phyloP scores from a whole-genome alignment of 2,113 vertebrate species.

The Verasper variegatus region DNA sequence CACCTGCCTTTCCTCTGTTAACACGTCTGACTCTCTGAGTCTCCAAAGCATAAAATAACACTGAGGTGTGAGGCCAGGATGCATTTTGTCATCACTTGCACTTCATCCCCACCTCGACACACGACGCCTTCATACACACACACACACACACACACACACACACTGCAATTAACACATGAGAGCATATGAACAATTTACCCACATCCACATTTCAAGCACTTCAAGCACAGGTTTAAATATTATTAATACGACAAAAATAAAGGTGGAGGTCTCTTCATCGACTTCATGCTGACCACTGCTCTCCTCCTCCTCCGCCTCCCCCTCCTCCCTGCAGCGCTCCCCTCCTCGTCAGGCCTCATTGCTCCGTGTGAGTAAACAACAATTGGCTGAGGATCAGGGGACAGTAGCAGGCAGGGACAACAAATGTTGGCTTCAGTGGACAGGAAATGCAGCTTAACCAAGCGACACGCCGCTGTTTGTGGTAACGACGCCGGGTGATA shows the following conservation, averaged over 20 bases:
- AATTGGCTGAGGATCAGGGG: conserved; percentile 58
- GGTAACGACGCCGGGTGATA: conserved; percentile 51
- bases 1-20: conserved; percentile 77
- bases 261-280: neutral
- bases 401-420: conserved; percentile 55
- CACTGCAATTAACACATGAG: conserved; percentile 19
- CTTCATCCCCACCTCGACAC: conserved; percentile 33
- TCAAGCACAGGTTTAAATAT: neutral
- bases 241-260: conserved; percentile 12
- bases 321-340: neutral
- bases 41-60: conserved; percentile 69
- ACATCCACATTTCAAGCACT: neutral
- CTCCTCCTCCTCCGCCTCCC: conserved; percentile 24
- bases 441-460: conserved; percentile 69
- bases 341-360: conserved; percentile 32
- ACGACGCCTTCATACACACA: conserved; percentile 20
- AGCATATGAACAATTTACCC: neutral
- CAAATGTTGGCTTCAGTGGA: conserved; percentile 69
- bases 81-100: conserved; percentile 75
- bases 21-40: conserved; percentile 59
- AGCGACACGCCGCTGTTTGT: conserved; percentile 64
- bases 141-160: conserved; percentile 9
- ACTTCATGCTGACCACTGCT: conserved; percentile 17
- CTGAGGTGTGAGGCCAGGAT: conserved; percentile 78
- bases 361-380: conserved; percentile 61